Percentiles rank a stretch among this genome's conserved stretches.
phyloP scores from a whole-genome alignment of 2,113 vertebrate genomes.

The Suncus etruscus region DNA sequence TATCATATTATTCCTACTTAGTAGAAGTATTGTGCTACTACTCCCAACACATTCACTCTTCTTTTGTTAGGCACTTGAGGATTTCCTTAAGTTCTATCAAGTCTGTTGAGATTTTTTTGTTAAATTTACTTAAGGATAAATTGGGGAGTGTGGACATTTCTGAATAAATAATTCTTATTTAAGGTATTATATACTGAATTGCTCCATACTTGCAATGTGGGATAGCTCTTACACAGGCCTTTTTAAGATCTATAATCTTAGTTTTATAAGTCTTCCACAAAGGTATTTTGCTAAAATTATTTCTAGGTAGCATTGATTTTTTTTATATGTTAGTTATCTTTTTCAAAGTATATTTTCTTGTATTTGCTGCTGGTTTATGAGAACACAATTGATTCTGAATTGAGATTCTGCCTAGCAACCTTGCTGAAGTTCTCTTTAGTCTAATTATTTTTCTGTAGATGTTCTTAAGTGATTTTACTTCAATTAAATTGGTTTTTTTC shows the following conservation, averaged over 20 bases:
- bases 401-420: background rate
- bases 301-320: constrained; percentile 8
- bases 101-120: background rate
- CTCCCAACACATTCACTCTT: background rate
- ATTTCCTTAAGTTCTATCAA: background rate
- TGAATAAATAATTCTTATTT: background rate
- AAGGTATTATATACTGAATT: background rate
- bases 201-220: background rate
- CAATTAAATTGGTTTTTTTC: background rate
- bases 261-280: background rate
- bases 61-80: background rate
- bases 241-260: constrained; percentile 20
- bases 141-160: background rate
- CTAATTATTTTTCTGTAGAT: background rate
- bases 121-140: background rate
- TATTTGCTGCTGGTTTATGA: constrained; percentile 36
- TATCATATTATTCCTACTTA: background rate
- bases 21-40: no score
- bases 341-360: constrained; percentile 41
- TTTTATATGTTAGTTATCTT: background rate
- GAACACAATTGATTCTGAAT: constrained; percentile 34
- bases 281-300: constrained; percentile 25
- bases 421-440: constrained; percentile 38
- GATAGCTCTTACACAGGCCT: background rate
- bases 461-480: constrained; percentile 42